Evolutionary conservation across 2,888 invertebrate species (phyloP).

Genomic region (Acleris literana): DNA sequence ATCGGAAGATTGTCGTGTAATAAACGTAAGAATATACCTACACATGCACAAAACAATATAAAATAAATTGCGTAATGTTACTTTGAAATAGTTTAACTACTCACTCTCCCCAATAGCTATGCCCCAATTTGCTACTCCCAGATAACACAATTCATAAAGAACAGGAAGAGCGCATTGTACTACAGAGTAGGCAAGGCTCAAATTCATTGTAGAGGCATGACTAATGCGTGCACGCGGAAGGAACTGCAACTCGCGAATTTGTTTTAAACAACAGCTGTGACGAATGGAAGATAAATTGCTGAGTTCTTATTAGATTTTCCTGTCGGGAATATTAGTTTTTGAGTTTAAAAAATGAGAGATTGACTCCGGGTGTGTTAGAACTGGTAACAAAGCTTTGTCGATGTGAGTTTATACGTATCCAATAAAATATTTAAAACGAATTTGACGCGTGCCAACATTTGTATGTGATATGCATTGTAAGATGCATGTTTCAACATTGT

Average conservation of each 20-base stretch:
- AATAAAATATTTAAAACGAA: too few species aligned
- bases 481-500: too few species aligned
- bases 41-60: too few species aligned
- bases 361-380: too few species aligned
- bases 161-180: conserved; percentile 59
- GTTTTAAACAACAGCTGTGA: conserved; percentile 28
- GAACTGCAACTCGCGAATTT: conserved; percentile 33
- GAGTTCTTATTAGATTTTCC: conserved; percentile 17
- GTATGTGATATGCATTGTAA: too few species aligned
- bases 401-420: too few species aligned
- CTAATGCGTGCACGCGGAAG: conserved; percentile 45
- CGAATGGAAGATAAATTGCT: conserved; percentile 24
- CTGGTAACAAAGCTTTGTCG: too few species aligned
- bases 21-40: too few species aligned
- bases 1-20: too few species aligned
- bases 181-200: conserved; percentile 51
- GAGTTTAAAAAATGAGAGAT: background rate
- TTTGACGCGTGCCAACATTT: too few species aligned
- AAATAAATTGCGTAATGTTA: background rate
- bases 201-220: conserved; percentile 46
- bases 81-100: conserved; percentile 47
- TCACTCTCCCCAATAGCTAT: conserved; percentile 49
- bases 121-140: conserved; percentile 68
- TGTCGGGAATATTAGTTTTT: background rate
- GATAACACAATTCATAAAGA: conserved; percentile 60